Evolutionary conservation across 2,113 vertebrate genomes (phyloP), one percentile per base, ranked within the genome.

Genomic region (Nothoprocta pentlandii): DNA sequence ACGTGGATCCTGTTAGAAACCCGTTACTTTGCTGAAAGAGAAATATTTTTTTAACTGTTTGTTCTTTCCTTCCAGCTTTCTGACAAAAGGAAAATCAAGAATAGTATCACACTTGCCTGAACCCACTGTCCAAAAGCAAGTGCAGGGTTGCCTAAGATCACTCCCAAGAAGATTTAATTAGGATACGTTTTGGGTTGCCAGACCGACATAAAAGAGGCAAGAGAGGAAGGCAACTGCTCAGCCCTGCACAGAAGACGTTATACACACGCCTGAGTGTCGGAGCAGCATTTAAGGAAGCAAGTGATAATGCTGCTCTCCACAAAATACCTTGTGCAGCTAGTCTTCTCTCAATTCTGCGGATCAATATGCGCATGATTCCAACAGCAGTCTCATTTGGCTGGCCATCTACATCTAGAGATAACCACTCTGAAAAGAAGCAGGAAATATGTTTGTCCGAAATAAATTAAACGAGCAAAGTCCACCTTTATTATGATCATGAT

Each of bases 401-500:
- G 41, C 21, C 17, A 62, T 66, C 16, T 39, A 61, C 15, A 64
- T 39, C 44, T 41, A 68, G 36, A 94, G 80, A 90, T 80, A 80
- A 51, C 53, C 68, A n/a, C 68, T 82, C 44, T 67, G 49, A 93
- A 92, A 92, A 61, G 73, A 71, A 93, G 56, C 25, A 93, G 58
- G 47, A 92, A 94, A 84, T 44, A 1, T 23, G 66, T 81, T 92
- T 93, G 67, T 44, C 61, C 47, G 75, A 90, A 88, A 87, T 77
- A 85, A 92, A 74, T 92, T 80, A 70, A 86, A 84, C 66, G 23
- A 71, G 39, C 58, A 86, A 79, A 77, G 58, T 66, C 51, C 20
- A 61, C 26, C 83, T 92, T 70, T 80, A 59, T 51, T 78, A 54
- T 25, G 47, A 51, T 41, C 49, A 80, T 1, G 16, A 87, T 34